phyloP scores from a whole-genome alignment of 2,797 vertebrate genomes.

The Platyrinchus mystaceus region DNA sequence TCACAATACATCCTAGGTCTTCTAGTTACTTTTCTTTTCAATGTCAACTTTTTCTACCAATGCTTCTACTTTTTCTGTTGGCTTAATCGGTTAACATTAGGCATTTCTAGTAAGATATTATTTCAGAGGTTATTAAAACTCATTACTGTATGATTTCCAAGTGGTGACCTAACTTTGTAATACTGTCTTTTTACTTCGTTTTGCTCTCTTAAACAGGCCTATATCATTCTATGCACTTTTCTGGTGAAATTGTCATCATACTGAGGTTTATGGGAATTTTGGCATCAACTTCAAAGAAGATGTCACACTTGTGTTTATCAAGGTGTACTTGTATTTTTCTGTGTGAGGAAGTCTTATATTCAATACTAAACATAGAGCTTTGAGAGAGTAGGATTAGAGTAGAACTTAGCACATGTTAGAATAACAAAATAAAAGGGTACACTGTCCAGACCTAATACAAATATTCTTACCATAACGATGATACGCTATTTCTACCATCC shows the following conservation, averaged over 20 bases:
- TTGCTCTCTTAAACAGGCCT: not conserved
- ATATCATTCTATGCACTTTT: not conserved
- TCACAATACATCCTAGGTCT: not conserved
- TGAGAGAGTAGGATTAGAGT: not conserved
- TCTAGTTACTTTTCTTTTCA: constrained; percentile 1
- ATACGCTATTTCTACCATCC: not conserved
- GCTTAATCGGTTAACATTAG: not conserved
- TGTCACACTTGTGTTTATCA: not conserved
- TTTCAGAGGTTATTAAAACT: not conserved
- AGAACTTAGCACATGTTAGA: not conserved
- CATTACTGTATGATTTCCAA: not conserved
- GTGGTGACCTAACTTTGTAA: not conserved
- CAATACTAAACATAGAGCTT: not conserved
- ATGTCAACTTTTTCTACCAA: not conserved
- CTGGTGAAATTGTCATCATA: not conserved
- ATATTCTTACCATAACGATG: not conserved
- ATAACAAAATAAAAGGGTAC: not conserved
- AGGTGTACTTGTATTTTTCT: not conserved
- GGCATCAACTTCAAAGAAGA: not conserved
- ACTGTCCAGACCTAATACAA: not conserved
- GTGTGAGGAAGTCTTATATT: not conserved
- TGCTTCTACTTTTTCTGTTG: not conserved
- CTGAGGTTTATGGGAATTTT: not conserved
- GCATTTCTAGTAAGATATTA: not conserved
- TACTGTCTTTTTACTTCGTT: not conserved